phyloP scores from a whole-genome alignment of 1,140 invertebrate species.

The Thrips palmi region DNA sequence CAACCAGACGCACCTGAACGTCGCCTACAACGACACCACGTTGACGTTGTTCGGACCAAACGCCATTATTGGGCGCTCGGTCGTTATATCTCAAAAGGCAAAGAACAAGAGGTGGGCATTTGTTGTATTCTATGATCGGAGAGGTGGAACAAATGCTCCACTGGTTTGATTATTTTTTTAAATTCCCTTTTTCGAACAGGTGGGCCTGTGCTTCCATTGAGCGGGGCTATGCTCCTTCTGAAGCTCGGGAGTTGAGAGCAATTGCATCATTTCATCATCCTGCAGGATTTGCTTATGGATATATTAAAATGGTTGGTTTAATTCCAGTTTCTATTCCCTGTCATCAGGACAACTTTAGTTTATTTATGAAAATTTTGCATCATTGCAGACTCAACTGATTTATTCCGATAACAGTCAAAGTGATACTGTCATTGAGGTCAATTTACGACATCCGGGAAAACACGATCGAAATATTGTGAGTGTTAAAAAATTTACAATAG shows the following conservation, averaged over 20 bases:
- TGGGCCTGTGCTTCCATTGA: conserved; percentile 75
- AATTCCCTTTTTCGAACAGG: conserved; percentile 22
- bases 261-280: conserved; percentile 88
- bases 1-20: conserved; percentile 25
- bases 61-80: conserved; percentile 67
- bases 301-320: conserved; percentile 54
- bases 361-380: neutral
- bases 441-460: conserved; percentile 64
- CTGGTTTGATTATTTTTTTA: neutral
- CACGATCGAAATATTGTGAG: conserved; percentile 61
- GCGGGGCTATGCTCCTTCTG: conserved; percentile 66
- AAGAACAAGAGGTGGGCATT: conserved; percentile 25
- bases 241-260: conserved; percentile 63
- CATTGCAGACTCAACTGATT: conserved; percentile 57
- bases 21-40: conserved; percentile 60
- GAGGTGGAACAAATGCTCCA: neutral
- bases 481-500: conserved; percentile 11
- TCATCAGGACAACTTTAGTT: too few relatives aligned
- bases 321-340: neutral
- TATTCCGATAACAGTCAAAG: conserved; percentile 71
- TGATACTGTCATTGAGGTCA: conserved; percentile 77
- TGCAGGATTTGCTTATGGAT: conserved; percentile 65
- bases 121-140: neutral
- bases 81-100: conserved; percentile 68
- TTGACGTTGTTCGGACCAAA: conserved; percentile 65